Evolutionary conservation across 2,113 vertebrate genomes (phyloP).

Genomic region (Sigmodon hispidus): DNA sequence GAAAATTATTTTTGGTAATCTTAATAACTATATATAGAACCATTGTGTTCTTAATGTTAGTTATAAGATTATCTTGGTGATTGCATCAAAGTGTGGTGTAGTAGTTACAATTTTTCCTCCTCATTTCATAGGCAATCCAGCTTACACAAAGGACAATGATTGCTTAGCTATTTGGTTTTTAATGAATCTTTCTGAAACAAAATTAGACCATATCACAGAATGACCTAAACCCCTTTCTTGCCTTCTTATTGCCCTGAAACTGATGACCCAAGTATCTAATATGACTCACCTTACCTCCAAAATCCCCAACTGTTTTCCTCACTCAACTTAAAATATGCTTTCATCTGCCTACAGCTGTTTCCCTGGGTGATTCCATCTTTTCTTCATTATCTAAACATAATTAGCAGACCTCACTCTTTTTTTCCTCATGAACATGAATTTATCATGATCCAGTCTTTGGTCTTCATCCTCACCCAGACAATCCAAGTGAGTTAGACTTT

Average conservation of each 20-base stretch:
- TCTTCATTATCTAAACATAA: background rate
- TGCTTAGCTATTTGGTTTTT: background rate
- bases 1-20: background rate
- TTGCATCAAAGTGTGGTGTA: background rate
- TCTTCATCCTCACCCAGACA: background rate
- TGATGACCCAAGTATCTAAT: background rate
- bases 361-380: background rate
- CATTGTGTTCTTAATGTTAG: background rate
- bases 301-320: background rate
- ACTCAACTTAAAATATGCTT: background rate
- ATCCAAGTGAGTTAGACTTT: background rate
- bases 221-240: background rate
- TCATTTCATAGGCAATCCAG: background rate
- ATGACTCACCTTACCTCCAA: background rate
- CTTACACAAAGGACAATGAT: background rate
- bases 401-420: rapidly evolving
- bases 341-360: background rate
- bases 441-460: background rate
- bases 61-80: background rate
- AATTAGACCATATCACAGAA: background rate
- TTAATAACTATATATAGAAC: background rate
- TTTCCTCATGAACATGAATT: background rate
- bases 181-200: background rate
- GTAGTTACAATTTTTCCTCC: too few relatives aligned
- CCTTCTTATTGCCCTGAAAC: background rate